These are phyloP conservation scores for Trisateles emortualis DNA, from an alignment of 2,888 invertebrate species.

Conservation along the genomic window DNA sequence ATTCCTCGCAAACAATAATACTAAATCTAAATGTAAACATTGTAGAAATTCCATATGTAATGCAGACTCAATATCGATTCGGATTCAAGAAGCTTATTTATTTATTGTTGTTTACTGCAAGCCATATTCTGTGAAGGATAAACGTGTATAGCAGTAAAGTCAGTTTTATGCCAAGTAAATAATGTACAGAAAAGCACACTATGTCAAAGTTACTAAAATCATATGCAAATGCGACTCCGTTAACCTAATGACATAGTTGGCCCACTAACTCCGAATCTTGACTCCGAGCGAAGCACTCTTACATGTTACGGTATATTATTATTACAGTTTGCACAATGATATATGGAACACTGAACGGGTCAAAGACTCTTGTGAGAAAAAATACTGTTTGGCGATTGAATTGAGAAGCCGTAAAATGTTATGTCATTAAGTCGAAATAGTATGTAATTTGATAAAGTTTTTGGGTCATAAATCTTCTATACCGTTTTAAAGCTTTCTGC, in stretches of 20 bases:
- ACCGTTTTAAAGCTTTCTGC: neutral
- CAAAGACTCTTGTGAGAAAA: conserved; percentile 68
- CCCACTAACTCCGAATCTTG: conserved; percentile 72
- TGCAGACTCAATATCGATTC: conserved; percentile 13
- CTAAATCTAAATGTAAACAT: conserved; percentile 3
- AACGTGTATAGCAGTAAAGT: neutral
- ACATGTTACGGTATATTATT: conserved; percentile 78
- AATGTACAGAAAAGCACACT: conserved; percentile 17
- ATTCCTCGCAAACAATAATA: neutral
- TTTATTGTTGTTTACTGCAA: neutral
- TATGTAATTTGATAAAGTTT: conserved; percentile 37
- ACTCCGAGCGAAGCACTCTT: conserved; percentile 66
- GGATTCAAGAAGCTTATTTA: conserved; percentile 13
- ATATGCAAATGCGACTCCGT: conserved; percentile 74
- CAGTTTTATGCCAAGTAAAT: conserved; percentile 7
- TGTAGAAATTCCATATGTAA: conserved; percentile 21
- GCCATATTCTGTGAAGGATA: neutral
- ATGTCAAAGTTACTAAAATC: conserved; percentile 55
- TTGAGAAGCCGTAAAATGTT: conserved; percentile 57
- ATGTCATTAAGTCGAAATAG: conserved; percentile 59
- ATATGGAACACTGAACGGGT: conserved; percentile 75
- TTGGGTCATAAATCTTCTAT: neutral
- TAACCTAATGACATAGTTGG: conserved; percentile 82
- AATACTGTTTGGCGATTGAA: conserved; percentile 53
- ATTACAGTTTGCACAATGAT: conserved; percentile 69